Evolutionary conservation across 2,797 vertebrate species (phyloP), one percentile per base, ranked within the genome.

Genomic region (Serranus cabrilla): DNA sequence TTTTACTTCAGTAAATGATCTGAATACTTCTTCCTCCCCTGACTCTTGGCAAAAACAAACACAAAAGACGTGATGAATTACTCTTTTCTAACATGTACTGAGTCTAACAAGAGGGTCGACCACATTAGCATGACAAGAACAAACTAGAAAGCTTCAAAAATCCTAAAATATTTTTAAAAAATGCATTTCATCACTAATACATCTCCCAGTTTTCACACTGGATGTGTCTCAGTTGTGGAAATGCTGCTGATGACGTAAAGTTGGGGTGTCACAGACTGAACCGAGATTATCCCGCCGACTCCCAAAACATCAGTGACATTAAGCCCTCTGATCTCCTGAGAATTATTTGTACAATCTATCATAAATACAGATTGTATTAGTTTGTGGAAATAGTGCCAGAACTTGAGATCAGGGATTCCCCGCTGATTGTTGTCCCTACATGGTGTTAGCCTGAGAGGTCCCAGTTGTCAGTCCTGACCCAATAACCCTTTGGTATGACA

Each of bases 331-430:
- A 67, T 56, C 82, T 56, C 76, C 34, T 50, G 65, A 71, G 73
- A 82, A 60, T 74, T 69, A 64, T 76, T 66, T 50, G 12, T 31
- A 54, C 39, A 71, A 37, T 74, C 76, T 64, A 31, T 25, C 18
- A 71, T 59, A 52, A 79, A 76, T 34, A 60, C 56, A 76, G 59
- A 81, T 62, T 69, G 21, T 55, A 54, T 50, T 64, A 39, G 21
- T 62, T 55, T 68, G 37, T 39, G 42, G 43, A 63, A 80, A 77
- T 21, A 37, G 2, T 50, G 43, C 42, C 74, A 69, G 42, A 64
- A 42, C 21, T 21, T 69, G 31, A 69, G 61, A 69, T 80, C 57
- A 67, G 45, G 56, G 74, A 70, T 75, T 87, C 76, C 74, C 17
- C 10, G 9, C 50, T 64, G 60, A 50, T 57, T 21, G 14, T 16